Evolutionary conservation across 2,888 invertebrate genomes (phyloP).

Genomic region (Poecilus cupreus): DNA sequence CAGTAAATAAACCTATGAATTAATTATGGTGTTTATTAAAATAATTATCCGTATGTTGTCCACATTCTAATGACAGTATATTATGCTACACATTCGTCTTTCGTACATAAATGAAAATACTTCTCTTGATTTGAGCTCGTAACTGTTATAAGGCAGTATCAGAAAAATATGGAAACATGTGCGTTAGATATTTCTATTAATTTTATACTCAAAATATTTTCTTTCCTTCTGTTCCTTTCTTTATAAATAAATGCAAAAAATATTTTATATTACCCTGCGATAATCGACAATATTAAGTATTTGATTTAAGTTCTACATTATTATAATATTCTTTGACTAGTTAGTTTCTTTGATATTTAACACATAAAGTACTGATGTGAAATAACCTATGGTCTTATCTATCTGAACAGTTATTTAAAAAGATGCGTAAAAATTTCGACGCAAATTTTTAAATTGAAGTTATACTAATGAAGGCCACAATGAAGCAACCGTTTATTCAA

Average conservation of each 20-base stretch:
- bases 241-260: slow-evolving; percentile 41
- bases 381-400: not conserved
- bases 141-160: slow-evolving; percentile 47
- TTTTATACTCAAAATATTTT: slow-evolving; percentile 30
- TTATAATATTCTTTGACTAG: slow-evolving; percentile 19
- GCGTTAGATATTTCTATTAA: slow-evolving; percentile 10
- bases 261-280: slow-evolving; percentile 39
- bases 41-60: not conserved
- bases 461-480: not conserved
- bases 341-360: slow-evolving; percentile 7
- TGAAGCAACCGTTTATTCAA: not conserved
- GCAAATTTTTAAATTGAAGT: not conserved
- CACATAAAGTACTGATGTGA: slow-evolving; percentile 1
- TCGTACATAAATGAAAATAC: slow-evolving; percentile 16
- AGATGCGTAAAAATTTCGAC: not conserved
- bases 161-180: slow-evolving; percentile 44
- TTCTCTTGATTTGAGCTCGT: slow-evolving; percentile 42
- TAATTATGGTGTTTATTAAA: not conserved
- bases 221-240: not conserved
- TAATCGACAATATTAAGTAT: slow-evolving; percentile 6
- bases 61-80: not conserved
- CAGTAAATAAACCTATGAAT: not conserved
- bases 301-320: not conserved
- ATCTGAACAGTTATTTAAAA: not conserved
- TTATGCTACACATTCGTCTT: not conserved